Percentiles rank a stretch among this genome's conserved stretches.
Conservation (phyloP, 2,888 invertebrate genomes). For the Macaria liturata region DNA sequence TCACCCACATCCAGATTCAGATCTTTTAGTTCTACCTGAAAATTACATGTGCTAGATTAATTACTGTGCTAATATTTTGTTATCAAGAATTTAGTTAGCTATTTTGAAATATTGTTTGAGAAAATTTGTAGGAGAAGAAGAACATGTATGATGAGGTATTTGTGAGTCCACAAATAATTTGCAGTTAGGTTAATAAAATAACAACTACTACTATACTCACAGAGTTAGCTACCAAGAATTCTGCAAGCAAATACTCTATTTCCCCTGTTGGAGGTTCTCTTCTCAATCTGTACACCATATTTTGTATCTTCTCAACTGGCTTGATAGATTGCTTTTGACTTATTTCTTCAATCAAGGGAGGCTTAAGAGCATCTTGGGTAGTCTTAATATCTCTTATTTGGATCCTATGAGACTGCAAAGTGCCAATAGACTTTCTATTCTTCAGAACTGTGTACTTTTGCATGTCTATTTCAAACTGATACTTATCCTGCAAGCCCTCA, state of each 20-base stretch:
- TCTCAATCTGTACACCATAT: slow-evolving; percentile 83
- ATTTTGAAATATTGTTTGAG: not conserved
- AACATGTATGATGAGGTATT: not conserved
- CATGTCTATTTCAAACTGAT: slow-evolving; percentile 86
- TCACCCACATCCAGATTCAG: slow-evolving; percentile 88
- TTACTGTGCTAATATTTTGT: not conserved
- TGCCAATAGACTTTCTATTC: slow-evolving; percentile 89
- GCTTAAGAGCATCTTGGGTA: slow-evolving; percentile 54
- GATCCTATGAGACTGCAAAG: slow-evolving; percentile 88
- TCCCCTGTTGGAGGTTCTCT: slow-evolving; percentile 82
- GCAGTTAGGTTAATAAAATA: too few relatives aligned
- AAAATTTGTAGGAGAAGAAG: too few relatives aligned
- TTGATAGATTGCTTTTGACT: slow-evolving; percentile 43
- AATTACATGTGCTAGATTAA: slow-evolving; percentile 17
- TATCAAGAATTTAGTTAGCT: too few relatives aligned
- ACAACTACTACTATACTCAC: too few relatives aligned
- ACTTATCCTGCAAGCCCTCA: slow-evolving; percentile 90
- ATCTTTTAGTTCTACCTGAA: slow-evolving; percentile 84
- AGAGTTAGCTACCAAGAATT: slow-evolving; percentile 81
- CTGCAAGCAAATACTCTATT: slow-evolving; percentile 81
- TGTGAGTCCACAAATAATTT: too few relatives aligned
- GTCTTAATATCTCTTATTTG: slow-evolving; percentile 86
- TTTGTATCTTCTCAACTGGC: slow-evolving; percentile 48
- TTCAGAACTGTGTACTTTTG: slow-evolving; percentile 87
- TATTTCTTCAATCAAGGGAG: slow-evolving; percentile 85